These are phyloP conservation scores for Dendronephthya gigantea DNA, from an alignment of 64 coral and sea anemone genomes.

Conservation along the genomic window DNA sequence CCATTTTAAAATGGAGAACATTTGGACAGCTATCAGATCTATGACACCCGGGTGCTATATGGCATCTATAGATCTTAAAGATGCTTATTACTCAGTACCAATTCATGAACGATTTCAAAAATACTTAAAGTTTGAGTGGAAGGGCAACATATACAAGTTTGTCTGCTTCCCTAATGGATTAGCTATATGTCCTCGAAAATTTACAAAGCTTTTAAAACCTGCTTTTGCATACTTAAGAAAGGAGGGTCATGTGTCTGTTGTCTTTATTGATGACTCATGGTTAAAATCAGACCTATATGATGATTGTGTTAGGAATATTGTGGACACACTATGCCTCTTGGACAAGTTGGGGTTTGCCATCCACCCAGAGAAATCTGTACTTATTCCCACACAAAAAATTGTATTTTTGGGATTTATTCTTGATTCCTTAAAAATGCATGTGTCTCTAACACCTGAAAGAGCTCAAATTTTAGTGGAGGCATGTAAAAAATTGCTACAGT, in stretches of 20 bases:
- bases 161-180: background rate
- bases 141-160: background rate
- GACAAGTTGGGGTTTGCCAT: background rate
- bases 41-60: background rate
- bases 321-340: background rate
- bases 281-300: background rate
- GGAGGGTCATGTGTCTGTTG: background rate
- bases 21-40: background rate
- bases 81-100: background rate
- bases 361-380: background rate
- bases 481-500: background rate
- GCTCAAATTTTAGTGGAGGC: background rate
- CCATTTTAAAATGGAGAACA: background rate
- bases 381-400: background rate
- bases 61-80: background rate
- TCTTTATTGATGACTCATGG: no score
- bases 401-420: background rate
- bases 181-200: background rate
- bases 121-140: background rate
- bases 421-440: background rate
- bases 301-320: background rate
- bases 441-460: background rate
- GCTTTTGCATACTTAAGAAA: background rate
- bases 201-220: background rate
- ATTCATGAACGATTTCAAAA: background rate